Evolutionary conservation across 2,797 vertebrate genomes (phyloP), one percentile per base, ranked within the genome.

Genomic region (Chelon labrosus): DNA sequence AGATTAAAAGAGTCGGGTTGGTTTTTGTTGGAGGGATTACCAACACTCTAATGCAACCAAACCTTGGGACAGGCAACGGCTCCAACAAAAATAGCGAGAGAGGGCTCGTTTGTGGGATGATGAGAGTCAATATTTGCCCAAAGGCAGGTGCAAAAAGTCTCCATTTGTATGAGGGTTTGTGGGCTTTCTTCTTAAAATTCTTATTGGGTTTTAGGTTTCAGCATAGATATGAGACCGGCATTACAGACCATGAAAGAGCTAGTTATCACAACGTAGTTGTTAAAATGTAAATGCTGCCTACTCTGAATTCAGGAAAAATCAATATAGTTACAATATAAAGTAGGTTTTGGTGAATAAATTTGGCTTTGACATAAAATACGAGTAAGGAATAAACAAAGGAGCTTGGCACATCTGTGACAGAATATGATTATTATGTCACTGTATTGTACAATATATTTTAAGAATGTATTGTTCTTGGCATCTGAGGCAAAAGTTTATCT

Each of bases 1-100:
- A 88, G 85, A 91, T 91, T 83, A 92, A 92, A 85, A 90, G 88
- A 90, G 92, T 90, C 75, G 87, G 83, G 75, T 72, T 75, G 81
- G 92, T 94, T 96, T 96, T 95, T 95, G 92, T 95, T 95, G 89
- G 78, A 92, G 88, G 93, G 94, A 95, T 97, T 96, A 96, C 90
- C 87, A 92, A 90, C 88, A 83, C 89, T 60, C 82, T 80, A 87
- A 87, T 89, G 90, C 93, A 94, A 92, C 91, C 70, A 70, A 83
- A 85, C 76, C 87, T 88, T 65, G 56, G 90, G 75, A 89, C 76
- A 91, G 93, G 92, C 83, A 92, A 92, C 86, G 81, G 79, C 82
- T 65, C 78, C 65, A 52, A 66, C 27, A 77, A 70, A 79, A 91
- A 78, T 82, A 83, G 64, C 44, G 65, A 85, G 76, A 61, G 74